These are phyloP conservation scores for Aeoliscus strigatus DNA, from an alignment of 2,797 vertebrate species.

Conservation along the genomic window DNA sequence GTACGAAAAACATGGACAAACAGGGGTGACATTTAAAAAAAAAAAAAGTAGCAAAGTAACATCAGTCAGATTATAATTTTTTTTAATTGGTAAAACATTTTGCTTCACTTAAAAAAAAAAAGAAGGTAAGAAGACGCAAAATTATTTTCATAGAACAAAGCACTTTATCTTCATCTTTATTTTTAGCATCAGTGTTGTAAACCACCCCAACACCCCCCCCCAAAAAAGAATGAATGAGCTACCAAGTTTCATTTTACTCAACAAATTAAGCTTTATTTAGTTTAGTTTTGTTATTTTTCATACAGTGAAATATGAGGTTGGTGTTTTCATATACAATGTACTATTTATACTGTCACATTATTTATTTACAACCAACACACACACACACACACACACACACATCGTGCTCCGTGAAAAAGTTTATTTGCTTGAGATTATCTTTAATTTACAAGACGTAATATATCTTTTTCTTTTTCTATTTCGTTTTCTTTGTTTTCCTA, in stretches of 20 bases:
- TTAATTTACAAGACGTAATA: constrained; percentile 15
- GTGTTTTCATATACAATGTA: constrained; percentile 56
- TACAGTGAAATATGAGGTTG: constrained; percentile 41
- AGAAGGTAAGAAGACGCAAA: constrained; percentile 39
- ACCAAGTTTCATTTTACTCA: constrained; percentile 18
- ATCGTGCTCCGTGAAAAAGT: constrained; percentile 36
- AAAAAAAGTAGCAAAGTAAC: no score
- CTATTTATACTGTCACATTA: constrained; percentile 71
- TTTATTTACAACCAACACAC: constrained; percentile 73
- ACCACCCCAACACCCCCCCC: constrained; percentile 28
- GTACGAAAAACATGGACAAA: no score
- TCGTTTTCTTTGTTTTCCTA: no score
- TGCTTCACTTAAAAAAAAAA: no score
- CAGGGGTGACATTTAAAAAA: no score
- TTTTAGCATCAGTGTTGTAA: constrained; percentile 70
- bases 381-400: constrained; percentile 44
- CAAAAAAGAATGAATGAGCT: constrained; percentile 21
- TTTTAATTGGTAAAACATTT: no score
- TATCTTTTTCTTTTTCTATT: constrained; percentile 15
- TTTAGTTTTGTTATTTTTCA: constrained; percentile 46
- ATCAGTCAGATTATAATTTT: no score
- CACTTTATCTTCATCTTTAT: constrained; percentile 80
- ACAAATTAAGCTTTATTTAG: no score
- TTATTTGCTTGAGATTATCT: constrained; percentile 30
- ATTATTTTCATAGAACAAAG: constrained; percentile 63